Percentiles rank a stretch among this genome's conserved stretches.
phyloP scores from a whole-genome alignment of 2,888 invertebrate species.

The Anthophora plumipes region DNA sequence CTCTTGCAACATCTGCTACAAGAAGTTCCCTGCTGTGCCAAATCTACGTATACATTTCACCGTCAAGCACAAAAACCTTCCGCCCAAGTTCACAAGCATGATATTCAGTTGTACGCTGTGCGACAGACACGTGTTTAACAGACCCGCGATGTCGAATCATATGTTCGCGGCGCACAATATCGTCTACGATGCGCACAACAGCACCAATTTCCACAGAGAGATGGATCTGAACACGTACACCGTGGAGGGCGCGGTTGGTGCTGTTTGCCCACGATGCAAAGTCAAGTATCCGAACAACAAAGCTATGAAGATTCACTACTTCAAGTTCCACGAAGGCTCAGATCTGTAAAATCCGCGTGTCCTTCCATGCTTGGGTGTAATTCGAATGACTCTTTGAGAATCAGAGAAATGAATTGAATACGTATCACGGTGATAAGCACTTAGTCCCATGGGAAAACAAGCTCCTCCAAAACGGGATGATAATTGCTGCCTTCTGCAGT shows the following conservation, averaged over 20 bases:
- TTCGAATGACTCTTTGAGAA: not conserved
- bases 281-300: slow-evolving; percentile 81
- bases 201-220: slow-evolving; percentile 75
- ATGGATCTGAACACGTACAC: slow-evolving; percentile 75
- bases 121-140: slow-evolving; percentile 86
- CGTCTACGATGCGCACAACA: slow-evolving; percentile 68
- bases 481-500: slow-evolving; percentile 21
- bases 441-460: not conserved
- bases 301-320: slow-evolving; percentile 82
- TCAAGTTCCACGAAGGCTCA: slow-evolving; percentile 78
- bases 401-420: not conserved
- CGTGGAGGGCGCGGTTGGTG: slow-evolving; percentile 75
- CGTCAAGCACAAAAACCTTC: slow-evolving; percentile 85
- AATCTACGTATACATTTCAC: slow-evolving; percentile 86
- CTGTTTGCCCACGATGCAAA: slow-evolving; percentile 79
- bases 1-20: slow-evolving; percentile 86
- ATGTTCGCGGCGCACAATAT: slow-evolving; percentile 86
- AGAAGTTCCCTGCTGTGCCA: slow-evolving; percentile 86
- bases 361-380: not conserved
- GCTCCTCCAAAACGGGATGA: not conserved
- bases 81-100: slow-evolving; percentile 82
- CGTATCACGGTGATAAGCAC: not conserved
- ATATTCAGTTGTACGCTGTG: slow-evolving; percentile 87
- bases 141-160: slow-evolving; percentile 86
- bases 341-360: slow-evolving; percentile 21